Base-by-base conservation (phyloP, 2,113 vertebrate species). In the Sylvietta virens region DNA sequence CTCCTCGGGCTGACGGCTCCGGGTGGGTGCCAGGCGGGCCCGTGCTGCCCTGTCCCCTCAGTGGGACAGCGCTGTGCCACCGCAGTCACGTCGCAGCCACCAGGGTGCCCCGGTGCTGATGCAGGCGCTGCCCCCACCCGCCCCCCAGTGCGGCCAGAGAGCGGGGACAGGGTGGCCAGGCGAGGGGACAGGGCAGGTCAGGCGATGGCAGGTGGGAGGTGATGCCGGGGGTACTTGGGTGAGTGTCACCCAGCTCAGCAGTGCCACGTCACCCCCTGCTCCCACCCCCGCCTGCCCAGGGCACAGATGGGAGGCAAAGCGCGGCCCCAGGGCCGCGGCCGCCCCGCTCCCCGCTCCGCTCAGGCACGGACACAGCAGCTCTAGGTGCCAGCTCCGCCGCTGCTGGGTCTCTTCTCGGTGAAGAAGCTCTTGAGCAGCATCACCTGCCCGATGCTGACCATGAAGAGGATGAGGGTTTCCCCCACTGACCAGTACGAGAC, bases 351-450 rank as follows among this genome's bases (percentile, higher is more conserved):
- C 70, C 1, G 31, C 71, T 61, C 18, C 80, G 1, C 47, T 27
- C 15, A 2, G 87, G 54, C 54, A 45, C 78, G 6, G 5, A 8
- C 42, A 13, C n/a, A 9, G 18, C 18, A 4, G 66, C 35, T 19
- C 93, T 98, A 99, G 88, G 98, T 99, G 88, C 90, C 64, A 4
- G 92, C 95, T 2, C 88, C 45, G 7, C 97, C 31, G 4, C 96
- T 85, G 44, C 90, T 14, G 2, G 97, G 79, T 84, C 97, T 98
- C 88, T 98, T 99, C 24, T 99, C 99, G 0, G 88, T 97, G 95
- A 99, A 99, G 97, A 99, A 99, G 96, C 98, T 99, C 77, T 95
- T 98, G 13, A 99, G 98, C 97, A 99, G 88, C 90, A 99, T 30
- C 82, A 99, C 98, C 88, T 99, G 99, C 86, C 99, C 98, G 8